phyloP scores from a whole-genome alignment of 2,888 invertebrate species.

The Rotaria sp. region DNA sequence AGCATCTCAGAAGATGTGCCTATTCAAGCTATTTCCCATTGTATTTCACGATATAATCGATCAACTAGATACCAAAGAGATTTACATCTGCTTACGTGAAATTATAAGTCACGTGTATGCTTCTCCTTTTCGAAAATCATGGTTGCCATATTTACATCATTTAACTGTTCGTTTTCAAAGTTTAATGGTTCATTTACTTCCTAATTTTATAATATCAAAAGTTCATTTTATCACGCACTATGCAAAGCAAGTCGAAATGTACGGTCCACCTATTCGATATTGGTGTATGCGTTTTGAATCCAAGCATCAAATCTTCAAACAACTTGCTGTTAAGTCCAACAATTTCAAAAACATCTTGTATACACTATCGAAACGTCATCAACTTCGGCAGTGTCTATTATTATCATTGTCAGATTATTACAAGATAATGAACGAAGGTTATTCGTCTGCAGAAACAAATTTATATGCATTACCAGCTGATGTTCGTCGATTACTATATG shows the following conservation, averaged over 20 bases:
- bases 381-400: neutral
- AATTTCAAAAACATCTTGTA: neutral
- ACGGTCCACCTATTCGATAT: neutral
- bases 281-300: neutral
- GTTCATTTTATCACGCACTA: neutral
- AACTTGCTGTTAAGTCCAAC: neutral
- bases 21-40: neutral
- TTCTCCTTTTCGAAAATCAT: neutral
- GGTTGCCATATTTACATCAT: neutral
- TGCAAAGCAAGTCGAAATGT: neutral
- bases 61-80: neutral
- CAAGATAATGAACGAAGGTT: neutral
- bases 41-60: neutral
- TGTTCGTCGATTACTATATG: neutral
- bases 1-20: neutral
- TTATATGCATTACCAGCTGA: neutral
- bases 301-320: neutral
- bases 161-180: neutral
- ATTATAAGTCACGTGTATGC: neutral
- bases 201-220: neutral
- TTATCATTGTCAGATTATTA: neutral
- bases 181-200: neutral
- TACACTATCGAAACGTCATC: neutral
- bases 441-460: neutral
- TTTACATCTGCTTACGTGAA: neutral